Base-by-base conservation (phyloP, 2,113 vertebrate genomes). In the Peucedramus taeniatus region DNA sequence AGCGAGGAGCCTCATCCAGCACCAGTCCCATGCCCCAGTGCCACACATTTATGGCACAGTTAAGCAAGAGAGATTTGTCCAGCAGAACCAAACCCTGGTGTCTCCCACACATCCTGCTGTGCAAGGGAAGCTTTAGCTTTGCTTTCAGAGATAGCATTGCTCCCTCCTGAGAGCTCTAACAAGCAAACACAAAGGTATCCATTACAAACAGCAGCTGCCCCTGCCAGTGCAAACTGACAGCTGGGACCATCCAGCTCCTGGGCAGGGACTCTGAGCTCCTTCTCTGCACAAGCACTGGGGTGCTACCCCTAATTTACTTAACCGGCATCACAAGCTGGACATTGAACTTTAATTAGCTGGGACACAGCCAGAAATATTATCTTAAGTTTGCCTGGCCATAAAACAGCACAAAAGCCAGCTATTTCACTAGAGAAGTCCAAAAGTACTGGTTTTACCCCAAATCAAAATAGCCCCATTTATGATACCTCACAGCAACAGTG, bases 71-170 rank as follows among this genome's bases (percentile, higher is more conserved):
- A 39, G 21, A 35, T 65, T 24, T 59, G 54, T 24, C 56, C 61
- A 75, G 42, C 35, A 28, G 13, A 71, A 77, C 50, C 4, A 2
- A 68, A 21, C 30, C 21, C 14, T 40, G 44, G n/a, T 6, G 1
- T 15, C n/a, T 56, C 47, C 49, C 28, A 80, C n/a, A 54, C 1
- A 0, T 15, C 24, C 50, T 22, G 15, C 16, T 7, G 0, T 13
- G 56, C 22, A 31, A 51, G 12, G 54, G 21, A 83, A 83, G 28
- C 8, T 10, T 27, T 18, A 59, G 63, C 45, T 64, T 33, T 16
- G 39, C 57, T 61, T 30, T 30, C 1, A 0, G 44, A 50, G 35
- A 44, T n/a, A 13, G 47, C 1, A 2, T 1, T 35, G 24, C n/a
- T 65, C 35, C 37, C n/a, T 23, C 31, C 0, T 1, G 2, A 66